Evolutionary conservation across 2,797 vertebrate species (phyloP), one percentile per base, ranked within the genome.

Genomic region (Melanotaenia nigrans): DNA sequence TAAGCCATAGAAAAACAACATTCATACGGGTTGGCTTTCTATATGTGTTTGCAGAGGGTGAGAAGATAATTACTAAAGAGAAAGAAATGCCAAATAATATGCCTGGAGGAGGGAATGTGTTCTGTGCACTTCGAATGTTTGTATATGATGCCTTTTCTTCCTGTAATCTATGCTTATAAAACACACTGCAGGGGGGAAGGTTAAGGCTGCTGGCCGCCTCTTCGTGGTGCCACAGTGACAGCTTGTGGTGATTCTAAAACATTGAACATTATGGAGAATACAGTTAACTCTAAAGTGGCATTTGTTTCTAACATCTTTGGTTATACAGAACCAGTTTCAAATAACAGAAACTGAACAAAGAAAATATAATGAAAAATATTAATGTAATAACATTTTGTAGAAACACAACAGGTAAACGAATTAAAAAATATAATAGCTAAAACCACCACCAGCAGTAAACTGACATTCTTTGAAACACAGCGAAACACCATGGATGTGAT

Each of bases 221-320:
- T 72, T 68, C 56, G 25, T 71, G 40, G 61, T 60, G 38, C 68
- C 55, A 89, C 82, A 90, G 85, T 82, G 91, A 86, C 91, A 81
- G 5, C 76, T 10, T 73, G 85, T 89, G 91, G 86, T 24, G 30
- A 61, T 54, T 70, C 49, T 9, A 10, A 61, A 59, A 63, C 71
- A 86, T n/a, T 24, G 42, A 61, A 62, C 24, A 30, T 30, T 30
- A 30, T 30, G 28, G 28, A 30, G 28, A 30, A 30, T 30, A 30
- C 28, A 30, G 28, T 30, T 30, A 30, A 30, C 28, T 30, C 28
- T 30, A 30, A 30, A 30, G 28, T 30, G 28, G 28, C 28, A 30
- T 30, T 30, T 30, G 28, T 30, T 30, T 30, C 4, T 30, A 30
- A 30, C 28, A 30, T 30, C 28, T 30, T 5, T 30, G 4, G 4